phyloP scores from a whole-genome alignment of 2,113 vertebrate genomes.

The Hiodon alosoides region DNA sequence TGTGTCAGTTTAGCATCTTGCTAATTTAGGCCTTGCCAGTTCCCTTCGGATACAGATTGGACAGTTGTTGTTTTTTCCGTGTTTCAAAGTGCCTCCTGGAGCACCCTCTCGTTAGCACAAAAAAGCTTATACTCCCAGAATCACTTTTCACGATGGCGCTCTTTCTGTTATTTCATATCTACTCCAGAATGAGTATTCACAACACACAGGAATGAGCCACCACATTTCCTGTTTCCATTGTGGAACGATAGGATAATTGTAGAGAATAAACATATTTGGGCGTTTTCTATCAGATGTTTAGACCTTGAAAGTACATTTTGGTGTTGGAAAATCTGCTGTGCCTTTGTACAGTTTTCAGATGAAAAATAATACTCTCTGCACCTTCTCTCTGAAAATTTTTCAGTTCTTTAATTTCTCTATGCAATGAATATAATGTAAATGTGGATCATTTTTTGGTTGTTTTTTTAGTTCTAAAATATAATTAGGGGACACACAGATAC shows the following conservation, averaged over 20 bases:
- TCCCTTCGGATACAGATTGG: slow-evolving; percentile 30
- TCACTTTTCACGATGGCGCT: slow-evolving; percentile 49
- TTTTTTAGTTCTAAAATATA: too few relatives aligned
- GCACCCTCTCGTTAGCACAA: slow-evolving; percentile 5
- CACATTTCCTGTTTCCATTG: not conserved
- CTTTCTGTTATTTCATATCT: slow-evolving; percentile 47
- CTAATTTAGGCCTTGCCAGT: slow-evolving; percentile 46
- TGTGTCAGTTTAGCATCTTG: slow-evolving; percentile 29
- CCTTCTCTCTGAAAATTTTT: too few relatives aligned
- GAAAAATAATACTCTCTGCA: too few relatives aligned
- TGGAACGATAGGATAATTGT: slow-evolving; percentile 16
- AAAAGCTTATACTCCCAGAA: slow-evolving; percentile 14
- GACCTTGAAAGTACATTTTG: too few relatives aligned
- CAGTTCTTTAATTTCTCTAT: too few relatives aligned
- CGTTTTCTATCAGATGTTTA: not conserved
- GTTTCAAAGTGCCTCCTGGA: too few relatives aligned
- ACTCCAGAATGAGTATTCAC: slow-evolving; percentile 39
- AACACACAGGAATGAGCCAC: not conserved
- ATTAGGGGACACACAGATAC: too few relatives aligned
- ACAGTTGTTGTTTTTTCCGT: slow-evolving; percentile 17
- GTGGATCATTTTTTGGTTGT: too few relatives aligned
- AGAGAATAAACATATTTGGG: slow-evolving; percentile 1
- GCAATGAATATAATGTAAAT: too few relatives aligned
- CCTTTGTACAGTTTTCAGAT: too few relatives aligned
- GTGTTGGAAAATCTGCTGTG: too few relatives aligned